phyloP scores from a whole-genome alignment of 2,888 invertebrate genomes.

The Drosophila cyrtoloma region DNA sequence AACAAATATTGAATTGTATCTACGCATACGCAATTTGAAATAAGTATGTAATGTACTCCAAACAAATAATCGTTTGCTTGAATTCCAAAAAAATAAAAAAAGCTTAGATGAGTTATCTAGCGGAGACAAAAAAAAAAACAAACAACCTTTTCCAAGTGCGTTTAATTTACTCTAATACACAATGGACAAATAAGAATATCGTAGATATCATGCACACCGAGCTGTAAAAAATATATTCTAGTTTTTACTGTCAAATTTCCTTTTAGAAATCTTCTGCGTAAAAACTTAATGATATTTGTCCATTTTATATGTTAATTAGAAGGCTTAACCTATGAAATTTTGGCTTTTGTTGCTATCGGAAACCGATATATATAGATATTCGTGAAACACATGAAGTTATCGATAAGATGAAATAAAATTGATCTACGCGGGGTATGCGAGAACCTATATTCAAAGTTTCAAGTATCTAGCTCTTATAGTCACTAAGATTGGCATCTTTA shows the following conservation, averaged over 20 bases:
- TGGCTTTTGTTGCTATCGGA: background rate
- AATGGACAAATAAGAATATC: background rate
- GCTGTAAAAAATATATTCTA: background rate
- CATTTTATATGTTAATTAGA: background rate
- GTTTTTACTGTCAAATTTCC: background rate
- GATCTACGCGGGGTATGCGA: background rate
- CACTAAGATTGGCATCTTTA: background rate
- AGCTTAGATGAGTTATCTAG: slow-evolving; percentile 84
- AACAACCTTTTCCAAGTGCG: background rate
- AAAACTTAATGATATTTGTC: background rate
- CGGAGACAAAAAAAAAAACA: slow-evolving; percentile 66
- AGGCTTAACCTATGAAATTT: background rate
- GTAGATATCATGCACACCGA: background rate
- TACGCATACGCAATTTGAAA: slow-evolving; percentile 74
- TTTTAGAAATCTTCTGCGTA: too few relatives aligned
- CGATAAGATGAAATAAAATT: background rate
- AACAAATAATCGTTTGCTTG: slow-evolving; percentile 81
- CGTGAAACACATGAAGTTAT: background rate
- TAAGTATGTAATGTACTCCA: slow-evolving; percentile 72
- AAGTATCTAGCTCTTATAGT: background rate
- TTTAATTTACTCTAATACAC: slow-evolving; percentile 37
- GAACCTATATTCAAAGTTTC: background rate
- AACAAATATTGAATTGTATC: slow-evolving; percentile 73
- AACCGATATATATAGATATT: background rate
- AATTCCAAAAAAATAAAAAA: slow-evolving; percentile 80